Evolutionary conservation across 2,888 invertebrate genomes (phyloP).

Genomic region (Drosophila histrio): DNA sequence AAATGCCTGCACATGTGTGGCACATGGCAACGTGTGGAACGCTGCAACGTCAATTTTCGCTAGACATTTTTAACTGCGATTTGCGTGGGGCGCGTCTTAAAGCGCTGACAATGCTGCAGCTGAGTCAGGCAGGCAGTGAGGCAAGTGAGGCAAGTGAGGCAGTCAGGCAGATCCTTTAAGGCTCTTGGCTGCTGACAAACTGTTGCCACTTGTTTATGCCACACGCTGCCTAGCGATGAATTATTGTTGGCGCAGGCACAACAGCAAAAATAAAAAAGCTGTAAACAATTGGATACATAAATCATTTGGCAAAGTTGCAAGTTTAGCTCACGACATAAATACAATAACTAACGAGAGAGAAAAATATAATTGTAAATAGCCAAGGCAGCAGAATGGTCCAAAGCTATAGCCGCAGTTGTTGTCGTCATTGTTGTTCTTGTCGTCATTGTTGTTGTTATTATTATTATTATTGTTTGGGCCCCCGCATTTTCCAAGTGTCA

Average conservation of each 20-base stretch:
- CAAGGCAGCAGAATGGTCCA: slow-evolving; percentile 50
- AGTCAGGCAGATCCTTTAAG: slow-evolving; percentile 58
- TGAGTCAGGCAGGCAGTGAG: slow-evolving; percentile 1
- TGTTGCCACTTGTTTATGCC: slow-evolving; percentile 79
- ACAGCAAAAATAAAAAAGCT: slow-evolving; percentile 27
- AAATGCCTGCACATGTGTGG: slow-evolving; percentile 47
- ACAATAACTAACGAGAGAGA: slow-evolving; percentile 77
- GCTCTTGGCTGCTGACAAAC: slow-evolving; percentile 70
- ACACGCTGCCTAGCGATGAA: slow-evolving; percentile 68
- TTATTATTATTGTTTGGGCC: slow-evolving; percentile 32
- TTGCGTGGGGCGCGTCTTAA: slow-evolving; percentile 49
- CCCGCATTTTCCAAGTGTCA: slow-evolving; percentile 60
- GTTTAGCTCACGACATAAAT: slow-evolving; percentile 76
- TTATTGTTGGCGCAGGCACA: slow-evolving; percentile 69
- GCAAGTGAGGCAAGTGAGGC: neutral
- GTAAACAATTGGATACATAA: slow-evolving; percentile 78
- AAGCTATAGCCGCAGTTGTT: slow-evolving; percentile 30
- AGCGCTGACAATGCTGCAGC: slow-evolving; percentile 51
- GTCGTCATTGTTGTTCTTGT: slow-evolving; percentile 28
- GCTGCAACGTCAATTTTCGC: slow-evolving; percentile 54
- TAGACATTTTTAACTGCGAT: slow-evolving; percentile 65
- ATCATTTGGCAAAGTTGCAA: slow-evolving; percentile 77
- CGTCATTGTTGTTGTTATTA: slow-evolving; percentile 3
- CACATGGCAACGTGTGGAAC: slow-evolving; percentile 34
- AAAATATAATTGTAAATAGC: slow-evolving; percentile 79